Percentiles rank a stretch among this genome's conserved stretches.
These are phyloP conservation scores for Perca flavescens DNA, from an alignment of 2,113 vertebrate genomes.

Conservation along the genomic window DNA sequence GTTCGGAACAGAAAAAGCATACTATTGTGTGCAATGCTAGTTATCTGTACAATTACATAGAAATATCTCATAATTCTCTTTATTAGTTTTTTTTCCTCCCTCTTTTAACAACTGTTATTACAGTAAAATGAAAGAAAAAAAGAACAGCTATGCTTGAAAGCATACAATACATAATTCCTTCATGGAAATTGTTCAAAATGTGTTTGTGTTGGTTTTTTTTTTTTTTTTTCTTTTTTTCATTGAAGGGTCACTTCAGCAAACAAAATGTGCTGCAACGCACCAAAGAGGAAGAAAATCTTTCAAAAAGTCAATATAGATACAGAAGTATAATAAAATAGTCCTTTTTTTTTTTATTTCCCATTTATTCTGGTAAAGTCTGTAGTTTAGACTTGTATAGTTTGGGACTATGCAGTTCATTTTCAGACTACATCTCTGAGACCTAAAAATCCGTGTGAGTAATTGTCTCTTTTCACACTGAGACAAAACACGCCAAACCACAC, in stretches of 20 bases:
- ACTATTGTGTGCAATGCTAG: slow-evolving; percentile 97
- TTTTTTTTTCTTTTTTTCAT: slow-evolving; percentile 67
- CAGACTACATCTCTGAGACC: slow-evolving; percentile 84
- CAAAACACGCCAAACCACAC: slow-evolving; percentile 79
- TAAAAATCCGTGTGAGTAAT: slow-evolving; percentile 77
- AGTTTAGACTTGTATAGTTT: slow-evolving; percentile 65
- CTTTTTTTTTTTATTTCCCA: slow-evolving; percentile 73
- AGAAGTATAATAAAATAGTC: slow-evolving; percentile 91
- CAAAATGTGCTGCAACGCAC: slow-evolving; percentile 83
- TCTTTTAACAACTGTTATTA: slow-evolving; percentile 91
- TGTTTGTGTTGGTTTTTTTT: slow-evolving; percentile 69
- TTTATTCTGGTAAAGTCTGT: slow-evolving; percentile 70
- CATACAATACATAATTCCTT: slow-evolving; percentile 90
- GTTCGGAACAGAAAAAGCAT: slow-evolving; percentile 91
- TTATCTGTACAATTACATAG: slow-evolving; percentile 99
- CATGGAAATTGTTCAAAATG: slow-evolving; percentile 82
- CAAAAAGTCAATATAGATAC: slow-evolving; percentile 88
- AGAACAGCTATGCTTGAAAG: slow-evolving; percentile 86
- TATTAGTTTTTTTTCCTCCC: slow-evolving; percentile 89
- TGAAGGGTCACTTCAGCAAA: slow-evolving; percentile 85
- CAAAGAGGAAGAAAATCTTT: slow-evolving; percentile 86
- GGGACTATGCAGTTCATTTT: slow-evolving; percentile 86
- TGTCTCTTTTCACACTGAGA: slow-evolving; percentile 79
- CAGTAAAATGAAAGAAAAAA: slow-evolving; percentile 89
- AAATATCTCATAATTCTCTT: slow-evolving; percentile 92